Percentiles rank a stretch among this genome's conserved stretches.
phyloP scores from a whole-genome alignment of 2,113 vertebrate species.

The Propithecus coquereli region DNA sequence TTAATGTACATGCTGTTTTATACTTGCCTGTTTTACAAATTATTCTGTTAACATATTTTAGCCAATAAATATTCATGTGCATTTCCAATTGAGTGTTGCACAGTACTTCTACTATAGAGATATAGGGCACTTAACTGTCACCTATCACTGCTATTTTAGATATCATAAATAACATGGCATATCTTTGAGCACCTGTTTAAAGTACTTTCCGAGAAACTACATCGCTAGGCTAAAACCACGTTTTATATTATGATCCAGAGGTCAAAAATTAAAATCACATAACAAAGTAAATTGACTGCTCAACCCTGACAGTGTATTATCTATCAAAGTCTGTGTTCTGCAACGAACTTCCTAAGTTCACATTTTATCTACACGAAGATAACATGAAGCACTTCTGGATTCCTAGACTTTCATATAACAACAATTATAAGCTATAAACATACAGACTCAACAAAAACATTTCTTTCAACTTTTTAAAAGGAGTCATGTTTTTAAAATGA shows the following conservation, averaged over 20 bases:
- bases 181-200: neutral
- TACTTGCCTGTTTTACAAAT: neutral
- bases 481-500: neutral
- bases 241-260: slow-evolving; percentile 24
- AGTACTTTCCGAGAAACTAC: slow-evolving; percentile 9
- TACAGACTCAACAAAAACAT: neutral
- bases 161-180: neutral
- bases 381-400: neutral
- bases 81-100: neutral
- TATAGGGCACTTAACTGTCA: neutral
- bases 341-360: slow-evolving; percentile 1
- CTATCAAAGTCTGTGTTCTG: neutral
- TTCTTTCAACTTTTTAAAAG: neutral
- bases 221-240: neutral
- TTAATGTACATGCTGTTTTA: neutral
- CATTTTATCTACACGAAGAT: slow-evolving; percentile 19
- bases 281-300: slow-evolving; percentile 10
- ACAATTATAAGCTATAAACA: neutral
- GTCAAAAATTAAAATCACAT: neutral
- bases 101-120: neutral
- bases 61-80: neutral
- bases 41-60: neutral
- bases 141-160: neutral
- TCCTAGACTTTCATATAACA: neutral
- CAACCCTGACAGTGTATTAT: neutral